Evolutionary conservation across 2,888 invertebrate genomes (phyloP), one percentile per base, ranked within the genome.

Genomic region (Geophilus truncorum): DNA sequence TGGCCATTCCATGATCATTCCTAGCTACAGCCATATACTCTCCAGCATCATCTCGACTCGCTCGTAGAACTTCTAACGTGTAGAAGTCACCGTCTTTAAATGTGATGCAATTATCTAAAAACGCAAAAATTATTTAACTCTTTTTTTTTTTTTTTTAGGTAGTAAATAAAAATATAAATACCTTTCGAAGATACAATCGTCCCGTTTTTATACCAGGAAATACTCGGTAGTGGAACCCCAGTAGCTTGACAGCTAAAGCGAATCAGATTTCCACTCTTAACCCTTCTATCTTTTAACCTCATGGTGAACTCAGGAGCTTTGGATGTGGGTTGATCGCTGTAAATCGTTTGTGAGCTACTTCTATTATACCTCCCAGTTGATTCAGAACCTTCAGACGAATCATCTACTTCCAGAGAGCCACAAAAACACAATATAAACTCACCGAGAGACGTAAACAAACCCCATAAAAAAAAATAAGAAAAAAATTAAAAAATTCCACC

Each of bases 181-280:
- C 92, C 90, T 84, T 91, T 90, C 83, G 88, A 86, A 0, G 84
- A 84, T 10, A 94, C 88, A 83, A 91, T 89, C 81, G 90, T 87
- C 0, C 92, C 93, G 85, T 96, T 92, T 86, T 93, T 94, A 86
- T 89, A 92, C 97, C 97, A 98, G n/a, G 91, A 90, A 40, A 97
- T 88, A 21, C 88, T 88, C 0, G 96, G 94, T 1, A 89, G 86
- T 0, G 96, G 96, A 83, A 90, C 89, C 0, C 94, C 95, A 10
- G 92, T 90, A 1, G 94, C 91, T 87, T 96, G 94, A 84, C 95
- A 96, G 0, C 95, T 95, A 30, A 96, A 88, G 34, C 95, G 90
- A 5, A 95, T 94, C 0, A 94, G 94, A 86, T 93, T 94, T 0
- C 93, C 92, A 1, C 92, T 91, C 87, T 94, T 94, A 0, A 94